Conservation (phyloP, 2,797 vertebrate genomes). For the Xerus rutilus region DNA sequence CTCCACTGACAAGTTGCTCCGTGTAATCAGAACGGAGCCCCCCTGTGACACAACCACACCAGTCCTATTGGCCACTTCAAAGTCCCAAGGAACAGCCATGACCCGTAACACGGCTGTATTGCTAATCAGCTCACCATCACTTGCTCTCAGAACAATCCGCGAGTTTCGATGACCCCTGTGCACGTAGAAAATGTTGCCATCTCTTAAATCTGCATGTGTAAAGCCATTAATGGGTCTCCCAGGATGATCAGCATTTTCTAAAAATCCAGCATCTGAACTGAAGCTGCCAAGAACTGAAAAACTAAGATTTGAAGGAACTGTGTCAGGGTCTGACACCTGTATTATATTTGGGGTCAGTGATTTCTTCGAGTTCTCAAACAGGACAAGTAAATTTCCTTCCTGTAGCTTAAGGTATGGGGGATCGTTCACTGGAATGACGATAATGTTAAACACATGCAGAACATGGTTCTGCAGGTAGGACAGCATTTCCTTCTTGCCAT, state of each 20-base stretch:
- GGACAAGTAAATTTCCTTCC: conserved; percentile 92
- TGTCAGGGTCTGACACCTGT: conserved; percentile 92
- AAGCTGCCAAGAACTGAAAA: conserved; percentile 94
- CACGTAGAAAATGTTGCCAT: conserved; percentile 91
- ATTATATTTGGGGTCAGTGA: conserved; percentile 89
- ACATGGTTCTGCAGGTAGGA: conserved; percentile 89
- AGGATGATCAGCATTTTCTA: conserved; percentile 91
- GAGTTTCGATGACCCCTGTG: conserved; percentile 93
- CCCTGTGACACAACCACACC: conserved; percentile 91
- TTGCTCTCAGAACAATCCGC: conserved; percentile 94
- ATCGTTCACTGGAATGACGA: conserved; percentile 93
- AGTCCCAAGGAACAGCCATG: conserved; percentile 91
- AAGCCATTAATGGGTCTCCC: conserved; percentile 90
- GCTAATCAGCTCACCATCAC: conserved; percentile 94
- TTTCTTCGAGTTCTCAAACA: conserved; percentile 95
- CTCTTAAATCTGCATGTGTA: conserved; percentile 90
- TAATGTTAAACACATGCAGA: conserved; percentile 91
- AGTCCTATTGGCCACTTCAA: conserved; percentile 91
- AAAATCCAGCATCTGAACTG: conserved; percentile 93
- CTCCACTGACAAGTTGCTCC: conserved; percentile 91
- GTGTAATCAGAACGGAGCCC: conserved; percentile 88
- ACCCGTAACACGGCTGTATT: conserved; percentile 94
- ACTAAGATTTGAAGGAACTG: conserved; percentile 87
- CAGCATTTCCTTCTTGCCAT: conserved; percentile 90
- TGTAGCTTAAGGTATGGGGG: conserved; percentile 93